Conservation (phyloP, 1,140 invertebrate species). For the Caerostris extrusa region DNA sequence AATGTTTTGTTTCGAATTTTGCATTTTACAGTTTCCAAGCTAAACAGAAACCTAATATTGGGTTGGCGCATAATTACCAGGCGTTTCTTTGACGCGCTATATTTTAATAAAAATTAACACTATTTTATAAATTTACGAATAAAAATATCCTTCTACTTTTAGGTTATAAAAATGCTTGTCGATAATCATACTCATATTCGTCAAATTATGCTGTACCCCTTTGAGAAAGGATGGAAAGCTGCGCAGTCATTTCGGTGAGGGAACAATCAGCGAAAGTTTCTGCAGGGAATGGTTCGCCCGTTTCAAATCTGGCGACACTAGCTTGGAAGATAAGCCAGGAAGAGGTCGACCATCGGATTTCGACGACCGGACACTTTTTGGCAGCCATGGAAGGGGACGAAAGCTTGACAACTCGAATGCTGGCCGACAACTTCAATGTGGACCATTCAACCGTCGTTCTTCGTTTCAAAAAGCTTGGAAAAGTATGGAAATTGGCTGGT, state of each 20-base stretch:
- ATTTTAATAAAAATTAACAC: too few species aligned
- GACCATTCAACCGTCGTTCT: background rate
- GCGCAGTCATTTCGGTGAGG: background rate
- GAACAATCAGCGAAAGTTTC: background rate
- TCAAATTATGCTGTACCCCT: background rate
- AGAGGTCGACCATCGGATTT: conserved; percentile 1
- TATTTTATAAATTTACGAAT: background rate
- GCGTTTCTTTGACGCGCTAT: too few species aligned
- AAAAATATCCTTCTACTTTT: background rate
- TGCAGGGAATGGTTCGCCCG: background rate
- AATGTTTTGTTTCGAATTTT: too few species aligned
- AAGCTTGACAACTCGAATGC: background rate
- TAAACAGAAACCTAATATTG: too few species aligned
- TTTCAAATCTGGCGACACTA: background rate
- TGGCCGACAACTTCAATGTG: background rate
- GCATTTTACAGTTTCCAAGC: too few species aligned
- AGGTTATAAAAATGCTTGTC: background rate
- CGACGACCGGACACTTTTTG: background rate
- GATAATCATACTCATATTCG: background rate
- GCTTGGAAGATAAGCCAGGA: background rate
- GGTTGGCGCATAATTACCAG: too few species aligned
- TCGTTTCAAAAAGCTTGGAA: conserved; percentile 17
- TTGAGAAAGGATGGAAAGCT: background rate
- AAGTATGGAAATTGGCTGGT: background rate
- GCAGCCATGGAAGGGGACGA: background rate